phyloP scores from a whole-genome alignment of 2,113 vertebrate genomes.

The Muntiacus muntjak region DNA sequence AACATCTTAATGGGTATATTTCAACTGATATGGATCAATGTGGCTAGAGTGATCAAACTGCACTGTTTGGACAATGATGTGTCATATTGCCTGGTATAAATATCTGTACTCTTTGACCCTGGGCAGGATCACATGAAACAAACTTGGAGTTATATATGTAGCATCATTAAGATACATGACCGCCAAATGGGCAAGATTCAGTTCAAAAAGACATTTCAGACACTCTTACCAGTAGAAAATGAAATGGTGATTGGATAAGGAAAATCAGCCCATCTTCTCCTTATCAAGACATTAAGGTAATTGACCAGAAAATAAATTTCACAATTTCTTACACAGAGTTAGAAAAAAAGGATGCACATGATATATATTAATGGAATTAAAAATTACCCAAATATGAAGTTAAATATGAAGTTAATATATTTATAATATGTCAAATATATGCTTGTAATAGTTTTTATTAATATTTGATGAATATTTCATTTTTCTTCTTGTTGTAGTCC shows the following conservation, averaged over 20 bases:
- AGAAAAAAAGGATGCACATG: background rate
- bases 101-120: background rate
- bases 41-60: background rate
- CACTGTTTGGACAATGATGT: background rate
- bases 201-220: background rate
- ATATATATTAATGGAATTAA: background rate
- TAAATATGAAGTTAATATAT: background rate
- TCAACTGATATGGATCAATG: background rate
- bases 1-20: background rate
- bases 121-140: background rate
- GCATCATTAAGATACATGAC: background rate
- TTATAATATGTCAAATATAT: background rate
- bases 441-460: background rate
- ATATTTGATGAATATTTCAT: background rate
- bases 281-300: background rate
- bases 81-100: background rate
- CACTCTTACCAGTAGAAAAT: background rate
- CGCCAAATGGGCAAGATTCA: background rate
- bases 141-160: background rate
- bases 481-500: background rate
- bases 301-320: background rate
- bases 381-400: background rate
- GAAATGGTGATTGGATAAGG: background rate
- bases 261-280: background rate
- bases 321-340: background rate